Evolutionary conservation across 2,797 vertebrate genomes (phyloP).

Genomic region (Strix occidentalis): DNA sequence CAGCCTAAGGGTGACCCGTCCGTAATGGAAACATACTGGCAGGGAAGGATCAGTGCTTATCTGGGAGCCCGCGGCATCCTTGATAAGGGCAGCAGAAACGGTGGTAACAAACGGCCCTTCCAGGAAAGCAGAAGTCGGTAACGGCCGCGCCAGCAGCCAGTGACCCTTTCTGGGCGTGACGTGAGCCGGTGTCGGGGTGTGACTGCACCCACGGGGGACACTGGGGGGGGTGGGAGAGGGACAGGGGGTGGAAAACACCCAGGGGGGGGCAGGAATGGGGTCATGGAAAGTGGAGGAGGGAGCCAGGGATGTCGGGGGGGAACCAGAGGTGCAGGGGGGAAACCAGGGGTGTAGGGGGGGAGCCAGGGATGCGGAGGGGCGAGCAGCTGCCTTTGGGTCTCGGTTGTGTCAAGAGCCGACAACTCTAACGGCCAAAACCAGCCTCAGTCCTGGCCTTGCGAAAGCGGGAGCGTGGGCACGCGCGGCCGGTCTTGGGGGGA

Average conservation of each 20-base stretch:
- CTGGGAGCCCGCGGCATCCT: too few species aligned
- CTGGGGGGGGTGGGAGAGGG: not conserved
- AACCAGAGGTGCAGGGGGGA: not conserved
- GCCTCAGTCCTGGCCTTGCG: not conserved
- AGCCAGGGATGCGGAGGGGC: too few species aligned
- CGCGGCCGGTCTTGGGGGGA: not conserved
- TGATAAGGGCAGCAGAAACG: too few species aligned
- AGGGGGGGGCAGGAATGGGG: not conserved
- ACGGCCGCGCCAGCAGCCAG: too few species aligned
- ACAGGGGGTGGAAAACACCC: not conserved
- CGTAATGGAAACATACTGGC: too few species aligned
- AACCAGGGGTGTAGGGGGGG: too few species aligned
- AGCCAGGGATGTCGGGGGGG: not conserved
- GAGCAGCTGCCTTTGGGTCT: not conserved
- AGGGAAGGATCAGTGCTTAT: too few species aligned
- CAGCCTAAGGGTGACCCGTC: too few species aligned
- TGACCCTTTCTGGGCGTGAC: too few species aligned
- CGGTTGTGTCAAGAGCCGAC: accelerated
- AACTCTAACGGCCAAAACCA: not conserved
- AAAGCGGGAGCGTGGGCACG: not conserved
- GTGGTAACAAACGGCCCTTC: too few species aligned
- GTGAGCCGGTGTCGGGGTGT: too few species aligned
- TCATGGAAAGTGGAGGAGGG: not conserved
- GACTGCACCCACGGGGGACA: not conserved
- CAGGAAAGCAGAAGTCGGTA: too few species aligned